Evolutionary conservation across 1,140 invertebrate genomes (phyloP).

Genomic region (Cepaea nemoralis): DNA sequence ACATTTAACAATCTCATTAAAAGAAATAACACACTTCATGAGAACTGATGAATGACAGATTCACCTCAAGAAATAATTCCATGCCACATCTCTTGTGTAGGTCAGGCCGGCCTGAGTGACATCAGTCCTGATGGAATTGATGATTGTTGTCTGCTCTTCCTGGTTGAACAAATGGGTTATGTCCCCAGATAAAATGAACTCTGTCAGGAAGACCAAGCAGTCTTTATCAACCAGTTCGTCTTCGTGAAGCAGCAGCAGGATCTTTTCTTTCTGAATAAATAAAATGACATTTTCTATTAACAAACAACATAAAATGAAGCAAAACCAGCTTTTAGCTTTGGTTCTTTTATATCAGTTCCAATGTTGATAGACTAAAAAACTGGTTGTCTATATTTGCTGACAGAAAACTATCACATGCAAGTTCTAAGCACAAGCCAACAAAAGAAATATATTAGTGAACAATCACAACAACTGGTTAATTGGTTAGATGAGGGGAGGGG

Average conservation of each 20-base stretch:
- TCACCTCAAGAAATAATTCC: constrained; percentile 72
- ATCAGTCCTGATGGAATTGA: constrained; percentile 72
- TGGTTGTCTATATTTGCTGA: too few relatives aligned
- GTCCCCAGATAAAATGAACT: constrained; percentile 70
- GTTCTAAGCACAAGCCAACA: too few relatives aligned
- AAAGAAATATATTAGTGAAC: too few relatives aligned
- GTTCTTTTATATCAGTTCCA: too few relatives aligned
- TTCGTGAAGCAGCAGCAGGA: constrained; percentile 68
- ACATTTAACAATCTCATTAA: too few relatives aligned
- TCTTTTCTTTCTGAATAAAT: constrained; percentile 67
- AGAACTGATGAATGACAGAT: not conserved
- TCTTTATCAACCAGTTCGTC: constrained; percentile 70
- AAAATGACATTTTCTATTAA: not conserved
- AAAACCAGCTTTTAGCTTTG: too few relatives aligned
- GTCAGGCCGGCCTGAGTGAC: constrained; percentile 70
- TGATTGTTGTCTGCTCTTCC: constrained; percentile 71
- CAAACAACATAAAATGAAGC: too few relatives aligned
- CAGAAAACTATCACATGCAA: too few relatives aligned
- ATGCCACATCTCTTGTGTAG: constrained; percentile 71
- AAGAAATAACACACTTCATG: too few relatives aligned
- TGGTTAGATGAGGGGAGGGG: too few relatives aligned
- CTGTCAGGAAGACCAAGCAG: constrained; percentile 68
- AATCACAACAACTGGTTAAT: too few relatives aligned
- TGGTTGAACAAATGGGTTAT: constrained; percentile 70
- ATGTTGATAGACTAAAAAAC: too few relatives aligned